These are phyloP conservation scores for Verasper variegatus DNA, from an alignment of 2,113 vertebrate species.

Conservation along the genomic window DNA sequence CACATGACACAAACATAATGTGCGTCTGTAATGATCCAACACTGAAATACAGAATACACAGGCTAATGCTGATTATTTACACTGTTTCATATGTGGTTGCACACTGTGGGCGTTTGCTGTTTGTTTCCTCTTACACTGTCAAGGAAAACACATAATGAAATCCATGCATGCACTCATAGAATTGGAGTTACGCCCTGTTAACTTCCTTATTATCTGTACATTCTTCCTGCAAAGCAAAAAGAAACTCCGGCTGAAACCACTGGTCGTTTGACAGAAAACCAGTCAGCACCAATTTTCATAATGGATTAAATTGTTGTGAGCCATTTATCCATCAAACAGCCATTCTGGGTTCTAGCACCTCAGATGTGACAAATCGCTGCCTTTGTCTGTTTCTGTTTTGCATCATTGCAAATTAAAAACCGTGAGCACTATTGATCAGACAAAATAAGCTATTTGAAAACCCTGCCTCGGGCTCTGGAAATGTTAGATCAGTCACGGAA, in stretches of 20 bases:
- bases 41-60: conserved; percentile 11
- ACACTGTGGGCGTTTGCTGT: not conserved
- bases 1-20: conserved; percentile 26
- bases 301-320: not conserved
- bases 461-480: not conserved
- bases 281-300: not conserved
- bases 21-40: not conserved
- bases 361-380: not conserved
- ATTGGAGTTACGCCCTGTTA: not conserved
- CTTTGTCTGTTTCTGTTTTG: not conserved
- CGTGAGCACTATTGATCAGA: not conserved
- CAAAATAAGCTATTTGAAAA: not conserved
- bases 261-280: not conserved
- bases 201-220: not conserved
- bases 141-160: not conserved
- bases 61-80: not conserved
- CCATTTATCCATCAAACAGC: not conserved
- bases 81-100: not conserved
- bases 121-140: not conserved
- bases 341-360: not conserved
- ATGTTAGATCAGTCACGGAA: not conserved
- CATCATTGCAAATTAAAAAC: not conserved
- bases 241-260: not conserved
- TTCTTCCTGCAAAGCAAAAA: conserved; percentile 1
- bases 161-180: not conserved